Evolutionary conservation across 1,140 invertebrate species (phyloP).

Genomic region (Oryzaephilus surinamensis): DNA sequence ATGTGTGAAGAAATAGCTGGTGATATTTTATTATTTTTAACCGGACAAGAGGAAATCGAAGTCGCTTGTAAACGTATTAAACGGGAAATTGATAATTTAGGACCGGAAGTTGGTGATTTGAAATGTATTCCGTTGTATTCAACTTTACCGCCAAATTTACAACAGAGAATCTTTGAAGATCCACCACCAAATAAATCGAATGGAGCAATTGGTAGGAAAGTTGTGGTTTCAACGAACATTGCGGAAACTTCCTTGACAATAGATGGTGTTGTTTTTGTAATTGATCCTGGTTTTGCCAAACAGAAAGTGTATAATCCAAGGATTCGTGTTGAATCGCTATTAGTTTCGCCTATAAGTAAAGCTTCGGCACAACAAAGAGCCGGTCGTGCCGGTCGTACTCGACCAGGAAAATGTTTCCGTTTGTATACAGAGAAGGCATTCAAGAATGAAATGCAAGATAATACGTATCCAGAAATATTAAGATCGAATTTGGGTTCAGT

Average conservation of each 20-base stretch:
- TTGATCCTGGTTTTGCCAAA: slow-evolving; percentile 99
- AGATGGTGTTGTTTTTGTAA: slow-evolving; percentile 99
- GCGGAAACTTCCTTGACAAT: slow-evolving; percentile 99
- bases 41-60: slow-evolving; percentile 95
- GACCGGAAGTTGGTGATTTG: slow-evolving; percentile 91
- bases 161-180: slow-evolving; percentile 95
- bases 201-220: slow-evolving; percentile 90
- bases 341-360: slow-evolving; percentile 98
- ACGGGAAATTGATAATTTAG: slow-evolving; percentile 92
- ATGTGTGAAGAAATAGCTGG: slow-evolving; percentile 95
- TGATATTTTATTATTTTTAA: slow-evolving; percentile 91
- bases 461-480: slow-evolving; percentile 98
- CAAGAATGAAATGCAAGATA: slow-evolving; percentile 98
- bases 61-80: slow-evolving; percentile 98
- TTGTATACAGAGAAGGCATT: slow-evolving; percentile 98
- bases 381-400: slow-evolving; percentile 91
- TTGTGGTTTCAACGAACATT: slow-evolving; percentile 98
- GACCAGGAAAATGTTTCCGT: slow-evolving; percentile 96
- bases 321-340: slow-evolving; percentile 92
- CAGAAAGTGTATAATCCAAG: slow-evolving; percentile 98
- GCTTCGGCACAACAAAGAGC: slow-evolving; percentile 98
- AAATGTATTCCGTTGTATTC: slow-evolving; percentile 99
- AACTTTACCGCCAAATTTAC: slow-evolving; percentile 92
- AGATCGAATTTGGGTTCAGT: slow-evolving; percentile 93
- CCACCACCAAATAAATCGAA: slow-evolving; percentile 86